Conservation (phyloP, 2,113 vertebrate genomes). For the Alouatta palliata region DNA sequence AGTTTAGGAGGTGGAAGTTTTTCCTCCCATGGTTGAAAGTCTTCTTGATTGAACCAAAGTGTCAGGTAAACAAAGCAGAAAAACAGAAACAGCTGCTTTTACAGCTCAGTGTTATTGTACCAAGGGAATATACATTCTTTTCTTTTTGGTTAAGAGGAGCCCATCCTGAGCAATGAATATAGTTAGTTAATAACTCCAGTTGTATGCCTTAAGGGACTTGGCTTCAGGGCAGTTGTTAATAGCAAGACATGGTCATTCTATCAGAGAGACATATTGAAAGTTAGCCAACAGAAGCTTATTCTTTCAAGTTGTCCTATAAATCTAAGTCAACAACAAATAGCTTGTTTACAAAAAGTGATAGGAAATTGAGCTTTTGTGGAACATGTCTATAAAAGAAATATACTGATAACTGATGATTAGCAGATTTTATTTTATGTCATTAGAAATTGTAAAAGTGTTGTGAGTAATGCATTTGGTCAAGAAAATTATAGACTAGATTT, state of each 20-base stretch:
- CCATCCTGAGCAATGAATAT: conserved; percentile 16
- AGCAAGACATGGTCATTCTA: neutral
- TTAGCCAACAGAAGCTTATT: conserved; percentile 5
- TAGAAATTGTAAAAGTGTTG: conserved; percentile 14
- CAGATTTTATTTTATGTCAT: neutral
- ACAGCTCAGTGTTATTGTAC: neutral
- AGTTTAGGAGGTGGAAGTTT: neutral
- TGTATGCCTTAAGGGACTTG: conserved; percentile 48
- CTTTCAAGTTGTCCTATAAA: conserved; percentile 1
- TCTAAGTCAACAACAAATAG: neutral
- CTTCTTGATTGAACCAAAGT: neutral
- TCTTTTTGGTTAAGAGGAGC: neutral
- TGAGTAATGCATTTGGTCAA: neutral
- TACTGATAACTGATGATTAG: neutral
- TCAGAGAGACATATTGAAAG: neutral
- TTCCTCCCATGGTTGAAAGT: neutral
- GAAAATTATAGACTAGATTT: neutral
- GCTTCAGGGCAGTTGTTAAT: conserved; percentile 20
- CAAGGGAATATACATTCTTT: neutral
- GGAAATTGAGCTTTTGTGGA: neutral
- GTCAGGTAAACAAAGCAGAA: conserved; percentile 7
- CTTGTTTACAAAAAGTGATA: conserved; percentile 8
- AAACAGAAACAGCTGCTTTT: conserved; percentile 23
- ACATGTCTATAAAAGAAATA: neutral
- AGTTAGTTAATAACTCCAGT: conserved; percentile 31